Conservation (phyloP, 2,113 vertebrate genomes). For the Paramisgurnus dabryanus region DNA sequence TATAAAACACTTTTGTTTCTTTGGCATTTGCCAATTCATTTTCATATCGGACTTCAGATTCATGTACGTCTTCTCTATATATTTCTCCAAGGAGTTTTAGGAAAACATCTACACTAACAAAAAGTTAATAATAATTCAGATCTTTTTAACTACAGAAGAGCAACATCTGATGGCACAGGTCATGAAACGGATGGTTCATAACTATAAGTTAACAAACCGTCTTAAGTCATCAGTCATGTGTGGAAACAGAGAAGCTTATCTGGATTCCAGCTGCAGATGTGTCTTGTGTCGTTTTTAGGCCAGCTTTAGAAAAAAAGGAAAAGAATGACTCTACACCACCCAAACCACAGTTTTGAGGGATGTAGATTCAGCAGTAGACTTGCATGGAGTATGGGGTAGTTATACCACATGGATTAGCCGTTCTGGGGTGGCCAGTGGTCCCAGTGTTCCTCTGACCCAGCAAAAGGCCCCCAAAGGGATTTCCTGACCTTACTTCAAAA, state of each 20-base stretch:
- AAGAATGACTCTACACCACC: slow-evolving; percentile 59
- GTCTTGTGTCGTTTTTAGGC: slow-evolving; percentile 56
- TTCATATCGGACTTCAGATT: too few relatives aligned
- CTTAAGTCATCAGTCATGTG: not conserved
- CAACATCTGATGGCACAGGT: not conserved
- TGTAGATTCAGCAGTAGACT: slow-evolving; percentile 61
- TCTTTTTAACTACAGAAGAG: not conserved
- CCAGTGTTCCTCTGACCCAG: slow-evolving; percentile 54
- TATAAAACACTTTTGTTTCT: too few relatives aligned
- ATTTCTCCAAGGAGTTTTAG: too few relatives aligned
- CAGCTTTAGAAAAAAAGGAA: slow-evolving; percentile 49
- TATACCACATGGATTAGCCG: slow-evolving; percentile 64
- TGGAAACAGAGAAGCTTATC: slow-evolving; percentile 7
- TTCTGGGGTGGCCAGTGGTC: slow-evolving; percentile 63
- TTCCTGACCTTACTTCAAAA: slow-evolving; percentile 65
- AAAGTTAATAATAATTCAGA: too few relatives aligned
- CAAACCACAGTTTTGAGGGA: slow-evolving; percentile 61
- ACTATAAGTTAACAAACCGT: not conserved
- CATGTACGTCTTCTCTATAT: too few relatives aligned
- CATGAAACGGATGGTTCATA: not conserved
- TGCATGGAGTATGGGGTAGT: slow-evolving; percentile 63
- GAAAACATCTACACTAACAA: too few relatives aligned
- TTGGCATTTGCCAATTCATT: too few relatives aligned
- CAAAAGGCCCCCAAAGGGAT: slow-evolving; percentile 59
- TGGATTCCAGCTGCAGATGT: slow-evolving; percentile 62